These are phyloP conservation scores for Phyllotreta cruciferae DNA, from an alignment of 2,888 invertebrate species.

Conservation along the genomic window DNA sequence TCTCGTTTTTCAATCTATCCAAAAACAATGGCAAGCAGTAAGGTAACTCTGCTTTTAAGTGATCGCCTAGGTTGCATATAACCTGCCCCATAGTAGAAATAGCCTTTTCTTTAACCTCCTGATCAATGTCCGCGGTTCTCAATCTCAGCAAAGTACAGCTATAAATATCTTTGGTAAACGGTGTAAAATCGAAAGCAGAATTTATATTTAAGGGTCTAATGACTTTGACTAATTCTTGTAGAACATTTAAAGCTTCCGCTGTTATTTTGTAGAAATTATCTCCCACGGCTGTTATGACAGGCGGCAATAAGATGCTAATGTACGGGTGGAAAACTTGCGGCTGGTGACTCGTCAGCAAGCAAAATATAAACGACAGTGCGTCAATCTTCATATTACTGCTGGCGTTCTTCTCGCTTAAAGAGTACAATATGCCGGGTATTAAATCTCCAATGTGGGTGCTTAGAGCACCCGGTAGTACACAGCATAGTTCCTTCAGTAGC, in stretches of 20 bases:
- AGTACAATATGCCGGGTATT: conserved; percentile 89
- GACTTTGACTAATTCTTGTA: conserved; percentile 93
- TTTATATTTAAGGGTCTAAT: conserved; percentile 80
- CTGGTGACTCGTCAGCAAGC: conserved; percentile 80
- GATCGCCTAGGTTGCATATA: conserved; percentile 90
- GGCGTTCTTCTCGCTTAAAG: conserved; percentile 89
- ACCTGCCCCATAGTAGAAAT: conserved; percentile 97
- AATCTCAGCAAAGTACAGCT: conserved; percentile 84
- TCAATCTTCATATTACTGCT: conserved; percentile 99
- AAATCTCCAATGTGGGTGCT: conserved; percentile 76
- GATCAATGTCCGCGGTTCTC: conserved; percentile 96
- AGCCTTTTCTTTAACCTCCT: conserved; percentile 98
- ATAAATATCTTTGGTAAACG: conserved; percentile 83
- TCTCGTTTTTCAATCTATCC: conserved; percentile 95
- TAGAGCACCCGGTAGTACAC: conserved; percentile 88
- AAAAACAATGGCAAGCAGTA: conserved; percentile 93
- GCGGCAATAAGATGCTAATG: conserved; percentile 79
- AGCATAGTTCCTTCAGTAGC: conserved; percentile 87
- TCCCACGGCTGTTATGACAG: conserved; percentile 87
- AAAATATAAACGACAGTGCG: conserved; percentile 89
- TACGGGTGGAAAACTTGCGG: conserved; percentile 82
- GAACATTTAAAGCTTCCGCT: conserved; percentile 91
- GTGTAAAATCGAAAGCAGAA: conserved; percentile 72
- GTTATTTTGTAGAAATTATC: conserved; percentile 99
- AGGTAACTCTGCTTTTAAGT: conserved; percentile 78